A percentile compares a stretch with the other conserved stretches of the same genome.
Evolutionary conservation across 2,113 vertebrate species (phyloP).

Genomic region (Cyanocitta stelleri): DNA sequence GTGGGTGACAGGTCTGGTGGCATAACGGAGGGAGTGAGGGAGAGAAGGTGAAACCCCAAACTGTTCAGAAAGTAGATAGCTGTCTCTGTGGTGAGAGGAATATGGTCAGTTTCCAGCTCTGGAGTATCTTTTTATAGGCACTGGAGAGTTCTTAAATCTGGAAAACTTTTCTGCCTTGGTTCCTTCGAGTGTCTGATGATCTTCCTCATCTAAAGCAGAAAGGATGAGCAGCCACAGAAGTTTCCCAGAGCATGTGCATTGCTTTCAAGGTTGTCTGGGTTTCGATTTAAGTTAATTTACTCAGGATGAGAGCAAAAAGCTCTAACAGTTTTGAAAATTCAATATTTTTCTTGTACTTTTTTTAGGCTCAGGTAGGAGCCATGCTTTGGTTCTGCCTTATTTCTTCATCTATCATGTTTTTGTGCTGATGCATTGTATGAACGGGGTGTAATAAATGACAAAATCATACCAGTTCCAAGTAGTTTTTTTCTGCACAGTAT

Average conservation of each 20-base stretch:
- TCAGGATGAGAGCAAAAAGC: neutral
- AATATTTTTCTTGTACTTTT: neutral
- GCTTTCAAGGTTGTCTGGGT: slow-evolving; percentile 1
- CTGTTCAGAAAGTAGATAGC: neutral
- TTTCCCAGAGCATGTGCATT: neutral
- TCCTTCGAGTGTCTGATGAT: neutral
- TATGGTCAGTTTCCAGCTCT: neutral
- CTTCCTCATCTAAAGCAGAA: neutral
- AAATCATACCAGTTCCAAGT: neutral
- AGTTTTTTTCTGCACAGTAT: neutral
- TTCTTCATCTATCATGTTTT: neutral
- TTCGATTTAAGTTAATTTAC: neutral
- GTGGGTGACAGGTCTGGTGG: neutral
- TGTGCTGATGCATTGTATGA: neutral
- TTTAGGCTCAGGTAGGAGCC: neutral
- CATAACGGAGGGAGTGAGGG: fast-evolving
- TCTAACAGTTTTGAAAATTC: neutral
- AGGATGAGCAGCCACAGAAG: neutral
- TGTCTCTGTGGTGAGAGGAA: neutral
- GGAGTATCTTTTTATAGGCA: neutral
- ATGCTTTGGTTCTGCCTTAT: neutral
- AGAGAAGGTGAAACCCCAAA: neutral
- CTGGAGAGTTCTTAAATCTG: neutral
- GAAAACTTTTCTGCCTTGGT: neutral
- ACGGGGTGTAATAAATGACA: neutral